Base-by-base conservation (phyloP, 2,797 vertebrate genomes). In the Corythornis leucogaster region DNA sequence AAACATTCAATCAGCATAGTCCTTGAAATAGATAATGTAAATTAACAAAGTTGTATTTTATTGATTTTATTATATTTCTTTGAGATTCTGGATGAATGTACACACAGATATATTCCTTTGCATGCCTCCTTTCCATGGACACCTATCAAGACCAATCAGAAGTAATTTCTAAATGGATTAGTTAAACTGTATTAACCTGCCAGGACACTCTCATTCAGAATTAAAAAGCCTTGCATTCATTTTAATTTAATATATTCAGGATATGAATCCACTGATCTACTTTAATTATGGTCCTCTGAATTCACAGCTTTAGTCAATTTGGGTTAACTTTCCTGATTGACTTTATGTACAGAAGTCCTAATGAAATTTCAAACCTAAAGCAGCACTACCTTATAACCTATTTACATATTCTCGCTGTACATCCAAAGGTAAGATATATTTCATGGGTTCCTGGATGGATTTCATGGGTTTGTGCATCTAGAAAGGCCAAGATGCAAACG, bases 161-260 rank as follows among this genome's bases (percentile, higher is more conserved):
- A 94, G 71, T 84, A 90, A 28, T 81, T 93, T 63, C 35, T 35
- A 92, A 94, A 85, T 51, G 5, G 61, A 89, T 86, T 84, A 79
- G 43, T 76, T 82, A 94, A 96, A 93, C 78, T 74, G 38, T 48
- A 86, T 84, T 90, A 91, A 91, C 50, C 50, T 90, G 61, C 25
- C 71, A 92, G 80, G 75, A 87, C 84, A 85, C 61, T 73, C 76
- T 88, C 68, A 74, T 71, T 79, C 57, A 88, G 70, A 95, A 88
- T 81, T 81, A 67, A 88, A 87, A 70, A 94, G 68, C 15, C n/a
- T 94, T 89, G 53, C 24, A 76, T 85, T 90, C 70, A 35, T 30
- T 77, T 70, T 92, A 79, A 93, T 91, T 88, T 73, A 88, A 92
- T 87, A 88, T 92, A 86, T 93, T 90, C 78, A 81, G 92, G 61